Conservation (phyloP, 1,140 invertebrate genomes). For the Diachasma alloeum region DNA sequence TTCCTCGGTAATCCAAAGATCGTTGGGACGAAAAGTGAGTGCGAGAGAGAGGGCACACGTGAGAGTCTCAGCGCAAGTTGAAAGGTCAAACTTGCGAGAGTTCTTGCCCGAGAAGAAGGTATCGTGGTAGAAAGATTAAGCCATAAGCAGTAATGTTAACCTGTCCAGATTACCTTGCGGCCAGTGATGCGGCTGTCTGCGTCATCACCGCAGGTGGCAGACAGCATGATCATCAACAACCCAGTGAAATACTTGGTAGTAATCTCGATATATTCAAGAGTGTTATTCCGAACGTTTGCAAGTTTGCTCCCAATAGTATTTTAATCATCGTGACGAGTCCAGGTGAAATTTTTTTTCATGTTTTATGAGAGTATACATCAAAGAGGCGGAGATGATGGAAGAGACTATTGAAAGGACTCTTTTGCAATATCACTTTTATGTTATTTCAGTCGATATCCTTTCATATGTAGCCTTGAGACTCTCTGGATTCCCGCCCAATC, state of each 20-base stretch:
- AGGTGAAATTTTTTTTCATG: slow-evolving; percentile 49
- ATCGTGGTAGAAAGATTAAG: slow-evolving; percentile 15
- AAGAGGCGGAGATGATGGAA: neutral
- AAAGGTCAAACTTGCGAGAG: neutral
- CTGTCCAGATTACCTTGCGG: slow-evolving; percentile 64
- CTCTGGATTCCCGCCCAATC: slow-evolving; percentile 69
- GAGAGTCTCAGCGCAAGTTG: neutral
- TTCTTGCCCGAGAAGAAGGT: neutral
- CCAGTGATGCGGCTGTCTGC: slow-evolving; percentile 67
- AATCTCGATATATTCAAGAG: slow-evolving; percentile 70
- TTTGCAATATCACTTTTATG: slow-evolving; percentile 1
- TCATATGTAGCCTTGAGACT: slow-evolving; percentile 73
- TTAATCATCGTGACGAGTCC: slow-evolving; percentile 70
- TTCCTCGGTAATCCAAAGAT: slow-evolving; percentile 61
- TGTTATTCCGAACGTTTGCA: slow-evolving; percentile 66
- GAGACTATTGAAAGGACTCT: neutral
- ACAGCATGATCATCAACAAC: slow-evolving; percentile 64
- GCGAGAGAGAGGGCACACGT: neutral
- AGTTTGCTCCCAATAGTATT: slow-evolving; percentile 69
- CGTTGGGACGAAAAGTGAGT: slow-evolving; percentile 52
- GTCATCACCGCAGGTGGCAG: slow-evolving; percentile 70
- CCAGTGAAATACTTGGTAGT: slow-evolving; percentile 63
- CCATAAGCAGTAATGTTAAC: slow-evolving; percentile 24
- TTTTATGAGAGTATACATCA: neutral
- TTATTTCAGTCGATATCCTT: slow-evolving; percentile 68